Evolutionary conservation across 92 coral and sea anemone species (phyloP), one percentile per base, ranked within the genome.

Genomic region (Phenganax subtilis): DNA sequence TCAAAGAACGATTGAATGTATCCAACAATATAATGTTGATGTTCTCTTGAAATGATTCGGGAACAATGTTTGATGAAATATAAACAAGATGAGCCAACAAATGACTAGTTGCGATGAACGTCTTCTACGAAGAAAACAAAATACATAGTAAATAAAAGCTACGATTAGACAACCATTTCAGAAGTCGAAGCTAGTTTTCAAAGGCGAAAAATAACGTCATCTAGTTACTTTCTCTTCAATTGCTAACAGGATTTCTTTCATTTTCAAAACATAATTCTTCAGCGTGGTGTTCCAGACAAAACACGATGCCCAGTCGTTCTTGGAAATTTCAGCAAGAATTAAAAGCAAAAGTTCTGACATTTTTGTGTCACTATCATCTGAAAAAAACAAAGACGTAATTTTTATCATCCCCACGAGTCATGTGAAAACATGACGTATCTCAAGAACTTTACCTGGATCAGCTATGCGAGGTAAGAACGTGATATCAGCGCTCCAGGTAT

Each of bases 21-120:
- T 76, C 81, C 15, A 76, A 69, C 51, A 76, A 30, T 57, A 76
- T 64, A 52, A 76, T 76, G 81, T 55, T 64, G 67, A 76, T 76
- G 15, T 57, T 27, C 70, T 76, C 81, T n/a, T 59, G 81, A 25
- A 76, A 60, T n/a, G 55, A 55, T 57, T 76, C 69, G 4, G 81
- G 81, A 15, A 76, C 59, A 12, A 76, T 14, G 0, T 76, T 60
- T 55, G 60, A 76, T 9, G 81, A 68, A 12, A 60, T 30, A 29
- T 30, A 57, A 17, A 28, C 67, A 12, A 76, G 81, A 59, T 76
- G 81, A 25, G 81, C 70, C 12, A 58, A 52, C 15, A 76, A 11
- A 52, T 76, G 81, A 56, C 70, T 57, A 10, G 70, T 58, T 10
- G 31, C 81, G 55, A 54, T 55, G 44, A 57, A 76, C 16, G 37